A percentile compares a stretch with the other conserved stretches of the same genome.
Evolutionary conservation across 2,888 invertebrate genomes (phyloP).

Genomic region (Anoplius nigerrimus): DNA sequence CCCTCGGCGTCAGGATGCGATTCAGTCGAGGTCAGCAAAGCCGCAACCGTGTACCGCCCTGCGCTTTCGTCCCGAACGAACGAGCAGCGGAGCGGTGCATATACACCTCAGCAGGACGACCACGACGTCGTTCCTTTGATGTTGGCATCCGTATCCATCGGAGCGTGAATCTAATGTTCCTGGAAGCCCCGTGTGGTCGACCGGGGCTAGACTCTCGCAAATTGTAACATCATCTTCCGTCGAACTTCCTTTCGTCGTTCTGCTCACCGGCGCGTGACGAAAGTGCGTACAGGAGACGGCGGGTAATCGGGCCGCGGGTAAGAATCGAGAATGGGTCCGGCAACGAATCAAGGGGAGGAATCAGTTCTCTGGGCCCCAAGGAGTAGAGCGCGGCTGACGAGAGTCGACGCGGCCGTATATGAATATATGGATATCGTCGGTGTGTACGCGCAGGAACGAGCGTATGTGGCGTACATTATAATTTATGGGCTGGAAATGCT

Average conservation of each 20-base stretch:
- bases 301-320: not conserved
- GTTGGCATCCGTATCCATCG: conserved; percentile 36
- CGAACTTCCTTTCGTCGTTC: conserved; percentile 27
- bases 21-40: conserved; percentile 32
- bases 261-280: conserved; percentile 23
- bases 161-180: conserved; percentile 47
- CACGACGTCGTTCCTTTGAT: conserved; percentile 45
- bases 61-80: conserved; percentile 23
- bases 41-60: conserved; percentile 43
- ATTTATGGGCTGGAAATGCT: no score
- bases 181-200: conserved; percentile 37
- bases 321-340: no score
- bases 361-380: no score
- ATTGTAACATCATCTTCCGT: conserved; percentile 43
- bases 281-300: not conserved
- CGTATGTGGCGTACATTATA: no score
- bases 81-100: conserved; percentile 14
- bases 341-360: no score
- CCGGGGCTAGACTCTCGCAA: conserved; percentile 27
- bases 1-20: conserved; percentile 6
- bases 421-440: no score
- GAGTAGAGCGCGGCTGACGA: no score
- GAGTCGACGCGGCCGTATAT: no score
- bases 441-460: no score
- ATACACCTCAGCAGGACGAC: conserved; percentile 16